phyloP scores from a whole-genome alignment of 2,797 vertebrate genomes.

The Salarias fasciatus region DNA sequence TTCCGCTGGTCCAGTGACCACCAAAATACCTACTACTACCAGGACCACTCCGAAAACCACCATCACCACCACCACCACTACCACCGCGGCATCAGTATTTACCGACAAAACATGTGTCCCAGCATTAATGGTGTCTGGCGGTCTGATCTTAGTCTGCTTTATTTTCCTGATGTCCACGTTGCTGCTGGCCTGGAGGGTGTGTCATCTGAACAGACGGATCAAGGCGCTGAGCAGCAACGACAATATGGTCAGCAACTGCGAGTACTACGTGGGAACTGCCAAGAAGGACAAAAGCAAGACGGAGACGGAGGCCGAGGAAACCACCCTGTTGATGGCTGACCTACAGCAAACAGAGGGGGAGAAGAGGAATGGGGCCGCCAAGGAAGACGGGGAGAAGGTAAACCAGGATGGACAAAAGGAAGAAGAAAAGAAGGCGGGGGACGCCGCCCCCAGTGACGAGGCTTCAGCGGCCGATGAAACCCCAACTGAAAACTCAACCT shows the following conservation, averaged over 20 bases:
- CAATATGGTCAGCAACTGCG: slow-evolving; percentile 45
- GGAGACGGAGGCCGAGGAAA: slow-evolving; percentile 43
- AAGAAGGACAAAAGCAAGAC: slow-evolving; percentile 10
- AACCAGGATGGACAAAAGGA: slow-evolving; percentile 6
- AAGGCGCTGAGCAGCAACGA: slow-evolving; percentile 16
- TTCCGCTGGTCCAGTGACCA: rapidly evolving
- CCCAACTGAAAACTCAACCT: slow-evolving; percentile 7
- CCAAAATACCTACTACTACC: no score
- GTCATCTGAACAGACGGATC: slow-evolving; percentile 40
- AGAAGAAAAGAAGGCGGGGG: slow-evolving; percentile 31
- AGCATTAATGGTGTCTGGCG: slow-evolving; percentile 9
- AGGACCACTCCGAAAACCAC: rapidly evolving
- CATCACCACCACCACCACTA: rapidly evolving
- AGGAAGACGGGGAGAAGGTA: slow-evolving; percentile 26
- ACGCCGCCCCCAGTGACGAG: not conserved
- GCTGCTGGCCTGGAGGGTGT: slow-evolving; percentile 51
- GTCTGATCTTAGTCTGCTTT: slow-evolving; percentile 38
- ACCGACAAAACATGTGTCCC: rapidly evolving
- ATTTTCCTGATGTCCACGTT: slow-evolving; percentile 53
- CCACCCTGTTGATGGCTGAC: slow-evolving; percentile 54
- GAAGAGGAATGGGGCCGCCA: not conserved
- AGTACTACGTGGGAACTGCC: slow-evolving; percentile 18
- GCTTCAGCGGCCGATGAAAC: not conserved
- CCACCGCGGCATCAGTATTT: rapidly evolving
- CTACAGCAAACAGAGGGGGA: slow-evolving; percentile 27